Conservation (phyloP, 2,797 vertebrate genomes). For the Huso huso region DNA sequence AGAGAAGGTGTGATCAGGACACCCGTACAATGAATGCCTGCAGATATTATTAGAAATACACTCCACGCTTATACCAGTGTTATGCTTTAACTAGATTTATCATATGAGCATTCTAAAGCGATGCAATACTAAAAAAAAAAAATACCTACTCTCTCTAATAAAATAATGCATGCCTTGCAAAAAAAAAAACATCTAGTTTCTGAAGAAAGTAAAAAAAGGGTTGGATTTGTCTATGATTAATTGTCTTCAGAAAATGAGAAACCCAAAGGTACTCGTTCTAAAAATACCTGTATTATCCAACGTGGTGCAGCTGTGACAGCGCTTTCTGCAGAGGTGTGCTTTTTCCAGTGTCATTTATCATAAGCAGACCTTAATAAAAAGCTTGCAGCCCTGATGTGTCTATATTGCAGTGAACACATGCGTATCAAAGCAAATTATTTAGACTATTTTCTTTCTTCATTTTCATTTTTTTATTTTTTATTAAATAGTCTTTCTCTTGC, state of each 20-base stretch:
- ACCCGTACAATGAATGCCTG: too few relatives aligned
- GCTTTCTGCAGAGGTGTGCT: conserved; percentile 44
- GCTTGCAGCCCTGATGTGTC: conserved; percentile 44
- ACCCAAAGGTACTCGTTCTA: conserved; percentile 35
- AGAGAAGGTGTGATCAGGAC: too few relatives aligned
- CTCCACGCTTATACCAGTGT: too few relatives aligned
- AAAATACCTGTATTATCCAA: conserved; percentile 48
- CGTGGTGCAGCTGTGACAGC: conserved; percentile 49
- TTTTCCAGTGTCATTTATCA: conserved; percentile 63
- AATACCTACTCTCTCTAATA: conserved; percentile 27
- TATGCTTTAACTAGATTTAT: too few relatives aligned
- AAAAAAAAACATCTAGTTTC: conserved; percentile 23
- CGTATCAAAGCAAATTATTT: conserved; percentile 42
- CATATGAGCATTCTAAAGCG: not conserved
- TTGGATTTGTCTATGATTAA: conserved; percentile 49
- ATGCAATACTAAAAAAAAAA: conserved; percentile 29
- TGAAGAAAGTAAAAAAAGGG: conserved; percentile 22
- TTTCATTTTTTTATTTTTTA: too few relatives aligned
- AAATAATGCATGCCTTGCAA: conserved; percentile 27
- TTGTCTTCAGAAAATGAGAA: conserved; percentile 36
- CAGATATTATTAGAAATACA: too few relatives aligned
- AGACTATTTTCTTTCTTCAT: conserved; percentile 36
- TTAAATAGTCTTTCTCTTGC: too few relatives aligned
- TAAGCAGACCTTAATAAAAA: conserved; percentile 62
- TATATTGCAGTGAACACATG: conserved; percentile 45